Evolutionary conservation across 2,888 invertebrate genomes (phyloP).

Genomic region (Lacanobia wlatinum): DNA sequence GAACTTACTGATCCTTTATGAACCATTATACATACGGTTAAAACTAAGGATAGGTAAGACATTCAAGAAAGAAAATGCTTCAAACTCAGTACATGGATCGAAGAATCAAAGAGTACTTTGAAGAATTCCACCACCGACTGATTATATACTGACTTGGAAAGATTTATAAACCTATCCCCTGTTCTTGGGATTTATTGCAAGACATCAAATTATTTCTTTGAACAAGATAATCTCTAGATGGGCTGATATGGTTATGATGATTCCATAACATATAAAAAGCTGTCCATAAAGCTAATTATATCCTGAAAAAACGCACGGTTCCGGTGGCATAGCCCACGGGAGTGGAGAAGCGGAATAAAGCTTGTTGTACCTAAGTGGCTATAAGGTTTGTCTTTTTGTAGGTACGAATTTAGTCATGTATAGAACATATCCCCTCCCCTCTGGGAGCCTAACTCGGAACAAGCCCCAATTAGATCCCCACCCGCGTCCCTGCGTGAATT

Average conservation of each 20-base stretch:
- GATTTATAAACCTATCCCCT: not conserved
- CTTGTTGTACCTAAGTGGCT: not conserved
- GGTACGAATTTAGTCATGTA: conserved; percentile 14
- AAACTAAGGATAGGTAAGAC: conserved; percentile 2
- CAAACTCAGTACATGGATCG: not conserved
- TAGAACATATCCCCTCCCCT: conserved; percentile 13
- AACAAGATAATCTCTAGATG: not conserved
- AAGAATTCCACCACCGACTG: not conserved
- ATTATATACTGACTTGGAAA: not conserved
- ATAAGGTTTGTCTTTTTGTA: conserved; percentile 27
- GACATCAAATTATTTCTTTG: not conserved
- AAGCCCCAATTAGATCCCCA: conserved; percentile 52
- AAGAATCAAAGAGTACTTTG: conserved; percentile 4
- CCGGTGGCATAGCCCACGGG: not conserved
- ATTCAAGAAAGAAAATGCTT: not conserved
- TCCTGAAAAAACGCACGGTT: not conserved
- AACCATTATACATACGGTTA: conserved; percentile 1
- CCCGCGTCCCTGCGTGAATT: conserved; percentile 38
- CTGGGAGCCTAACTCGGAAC: conserved; percentile 26
- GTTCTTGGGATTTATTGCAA: not conserved
- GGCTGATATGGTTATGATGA: not conserved
- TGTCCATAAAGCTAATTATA: not conserved
- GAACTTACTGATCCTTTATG: conserved; percentile 1
- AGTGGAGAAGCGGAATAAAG: not conserved
- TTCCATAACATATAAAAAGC: not conserved